phyloP scores from a whole-genome alignment of 2,797 vertebrate species.

The Tauraco hartlaubi region DNA sequence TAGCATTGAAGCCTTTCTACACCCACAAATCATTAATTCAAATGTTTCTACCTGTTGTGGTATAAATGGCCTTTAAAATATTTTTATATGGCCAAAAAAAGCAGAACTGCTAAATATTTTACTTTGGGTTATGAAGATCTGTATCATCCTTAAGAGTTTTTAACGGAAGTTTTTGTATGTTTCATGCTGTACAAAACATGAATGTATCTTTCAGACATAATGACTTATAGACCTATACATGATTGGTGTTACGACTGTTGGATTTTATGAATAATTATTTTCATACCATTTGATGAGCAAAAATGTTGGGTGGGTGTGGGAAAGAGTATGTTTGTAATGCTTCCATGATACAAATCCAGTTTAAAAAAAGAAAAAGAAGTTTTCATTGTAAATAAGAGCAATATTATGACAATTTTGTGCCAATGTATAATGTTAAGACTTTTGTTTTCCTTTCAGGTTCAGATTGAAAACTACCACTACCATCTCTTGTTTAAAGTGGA shows the following conservation, averaged over 20 bases:
- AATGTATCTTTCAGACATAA: slow-evolving; percentile 83
- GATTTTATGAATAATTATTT: slow-evolving; percentile 82
- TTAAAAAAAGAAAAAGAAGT: slow-evolving; percentile 45
- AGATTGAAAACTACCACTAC: slow-evolving; percentile 51
- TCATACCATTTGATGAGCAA: slow-evolving; percentile 77
- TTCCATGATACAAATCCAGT: slow-evolving; percentile 66
- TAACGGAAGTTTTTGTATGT: slow-evolving; percentile 76
- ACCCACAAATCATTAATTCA: slow-evolving; percentile 10
- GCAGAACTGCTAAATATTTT: slow-evolving; percentile 71
- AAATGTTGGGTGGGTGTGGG: slow-evolving; percentile 35
- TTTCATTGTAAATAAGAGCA: slow-evolving; percentile 79
- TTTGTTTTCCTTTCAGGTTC: slow-evolving; percentile 43
- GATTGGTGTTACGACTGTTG: slow-evolving; percentile 77
- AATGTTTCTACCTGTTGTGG: slow-evolving; percentile 73
- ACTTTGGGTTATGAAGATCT: slow-evolving; percentile 75
- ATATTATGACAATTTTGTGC: slow-evolving; percentile 76
- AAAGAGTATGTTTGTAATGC: slow-evolving; percentile 69
- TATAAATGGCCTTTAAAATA: slow-evolving; percentile 80
- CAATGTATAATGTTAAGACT: slow-evolving; percentile 60
- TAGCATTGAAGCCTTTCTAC: slow-evolving; percentile 49
- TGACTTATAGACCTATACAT: slow-evolving; percentile 68
- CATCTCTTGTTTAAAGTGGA: slow-evolving; percentile 54
- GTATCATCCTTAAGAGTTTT: slow-evolving; percentile 72
- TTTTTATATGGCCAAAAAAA: slow-evolving; percentile 79
- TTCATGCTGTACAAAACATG: slow-evolving; percentile 84